Evolutionary conservation across 2,113 vertebrate species (phyloP).

Genomic region (Gobius niger): DNA sequence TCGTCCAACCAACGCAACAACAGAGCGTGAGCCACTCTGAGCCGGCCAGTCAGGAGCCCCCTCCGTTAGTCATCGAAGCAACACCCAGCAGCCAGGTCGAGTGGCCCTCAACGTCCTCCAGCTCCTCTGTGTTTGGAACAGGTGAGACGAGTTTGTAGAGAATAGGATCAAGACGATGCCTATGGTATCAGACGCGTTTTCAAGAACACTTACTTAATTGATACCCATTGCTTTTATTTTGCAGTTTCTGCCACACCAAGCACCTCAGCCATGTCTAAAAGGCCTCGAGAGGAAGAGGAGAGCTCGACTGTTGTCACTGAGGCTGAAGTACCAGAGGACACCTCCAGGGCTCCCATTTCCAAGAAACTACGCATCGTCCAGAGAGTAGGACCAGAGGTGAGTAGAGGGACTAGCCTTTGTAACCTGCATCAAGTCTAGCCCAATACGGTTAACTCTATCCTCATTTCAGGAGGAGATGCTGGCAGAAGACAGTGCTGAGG

Average conservation of each 20-base stretch:
- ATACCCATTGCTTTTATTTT: conserved; percentile 7
- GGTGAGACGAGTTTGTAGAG: conserved; percentile 70
- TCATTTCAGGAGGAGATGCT: conserved; percentile 85
- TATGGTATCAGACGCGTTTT: too few species aligned
- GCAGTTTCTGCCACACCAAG: conserved; percentile 90
- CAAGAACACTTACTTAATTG: too few species aligned
- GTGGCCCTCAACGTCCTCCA: conserved; percentile 89
- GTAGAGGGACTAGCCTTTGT: not conserved
- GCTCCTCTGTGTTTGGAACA: conserved; percentile 89
- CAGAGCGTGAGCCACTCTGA: conserved; percentile 87
- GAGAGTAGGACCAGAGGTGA: conserved; percentile 88
- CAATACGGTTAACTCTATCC: too few species aligned
- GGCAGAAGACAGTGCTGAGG: conserved; percentile 87
- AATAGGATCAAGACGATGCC: too few species aligned
- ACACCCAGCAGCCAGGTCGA: conserved; percentile 89
- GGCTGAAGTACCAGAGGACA: conserved; percentile 83
- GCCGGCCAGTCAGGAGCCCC: conserved; percentile 84
- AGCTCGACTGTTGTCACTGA: conserved; percentile 76
- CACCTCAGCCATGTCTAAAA: conserved; percentile 87
- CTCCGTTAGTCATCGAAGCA: conserved; percentile 82
- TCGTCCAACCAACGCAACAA: conserved; percentile 97
- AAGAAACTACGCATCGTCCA: conserved; percentile 90
- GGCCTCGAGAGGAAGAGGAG: conserved; percentile 91
- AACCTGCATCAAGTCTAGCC: not conserved
- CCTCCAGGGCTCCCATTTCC: conserved; percentile 83